Evolutionary conservation across 1,140 invertebrate species (phyloP), one percentile per base, ranked within the genome.

Genomic region (Papilio xuthus): DNA sequence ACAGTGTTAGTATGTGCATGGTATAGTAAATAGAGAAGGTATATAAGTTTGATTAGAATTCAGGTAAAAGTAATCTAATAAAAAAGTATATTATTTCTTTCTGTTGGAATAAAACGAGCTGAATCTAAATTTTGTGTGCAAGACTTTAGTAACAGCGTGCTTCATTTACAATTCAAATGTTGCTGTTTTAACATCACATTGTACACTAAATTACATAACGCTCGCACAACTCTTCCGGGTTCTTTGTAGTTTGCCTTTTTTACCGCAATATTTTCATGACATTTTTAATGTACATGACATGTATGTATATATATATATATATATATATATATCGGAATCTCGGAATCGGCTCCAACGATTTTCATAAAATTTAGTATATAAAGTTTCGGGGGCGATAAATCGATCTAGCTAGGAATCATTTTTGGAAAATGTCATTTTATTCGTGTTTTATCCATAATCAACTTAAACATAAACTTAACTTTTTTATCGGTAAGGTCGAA

Each of bases 121-220:
- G 56, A 60, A 60, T 60, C 56, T 60, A 60, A 60, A 60, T 60
- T 60, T 60, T 15, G 20, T 23, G 56, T 26, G 56, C 56, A 60
- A 53, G 15, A 67, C 60, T 67, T 67, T 67, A 26, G 26, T 67
- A 28, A 28, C 12, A 67, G 60, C 60, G 13, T 4, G 23, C 13
- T 15, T 18, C 60, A 67, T 67, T 67, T 67, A 15, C 26, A 67
- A 67, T 67, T 67, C 60, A 67, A 67, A 67, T 67, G 60, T 67
- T 32, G 56, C 2, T 60, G 60, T 67, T 60, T 26, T 67, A 67
- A 67, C 60, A 28, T 67, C 60, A 28, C 23, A 8, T 12, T 67
- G 60, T 67, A 67, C 13, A 67, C 10, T 67, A 67, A 67, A 67
- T 67, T 67, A 67, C 60, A 67, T 67, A 67, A 67, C 56, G 56